Conservation (phyloP, 2,888 invertebrate species). For the Sepiola atlantica region DNA sequence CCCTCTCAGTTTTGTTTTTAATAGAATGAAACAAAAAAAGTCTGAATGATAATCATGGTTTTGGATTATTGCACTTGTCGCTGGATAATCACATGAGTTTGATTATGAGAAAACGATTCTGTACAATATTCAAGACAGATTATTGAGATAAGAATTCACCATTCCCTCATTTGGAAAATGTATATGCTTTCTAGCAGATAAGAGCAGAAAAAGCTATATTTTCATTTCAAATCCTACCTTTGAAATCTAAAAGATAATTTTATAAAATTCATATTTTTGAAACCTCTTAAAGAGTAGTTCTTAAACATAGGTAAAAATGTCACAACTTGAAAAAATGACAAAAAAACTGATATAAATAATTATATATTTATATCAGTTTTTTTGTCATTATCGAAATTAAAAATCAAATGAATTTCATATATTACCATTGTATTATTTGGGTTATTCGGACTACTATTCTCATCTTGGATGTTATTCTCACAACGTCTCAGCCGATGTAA, state of each 20-base stretch:
- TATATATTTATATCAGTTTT: no score
- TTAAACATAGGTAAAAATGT: not conserved
- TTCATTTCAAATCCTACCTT: not conserved
- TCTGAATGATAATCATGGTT: not conserved
- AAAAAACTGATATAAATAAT: no score
- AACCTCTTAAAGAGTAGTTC: not conserved
- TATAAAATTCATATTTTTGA: not conserved
- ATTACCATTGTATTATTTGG: no score
- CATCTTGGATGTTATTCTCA: no score
- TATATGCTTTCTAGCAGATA: not conserved
- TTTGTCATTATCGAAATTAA: no score
- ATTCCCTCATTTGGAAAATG: not conserved
- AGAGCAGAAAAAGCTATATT: not conserved
- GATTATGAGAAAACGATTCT: not conserved
- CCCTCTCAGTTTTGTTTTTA: not conserved
- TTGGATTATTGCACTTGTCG: not conserved
- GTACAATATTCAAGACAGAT: not conserved
- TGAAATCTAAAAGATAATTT: no score
- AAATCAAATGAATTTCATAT: no score
- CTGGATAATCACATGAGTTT: not conserved
- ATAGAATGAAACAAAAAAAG: not conserved
- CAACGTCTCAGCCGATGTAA: no score
- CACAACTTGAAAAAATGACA: not conserved
- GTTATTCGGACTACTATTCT: no score
- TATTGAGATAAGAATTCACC: not conserved